These are phyloP conservation scores for Mactra quadrangularis DNA, from an alignment of 1,140 invertebrate species.

Conservation along the genomic window DNA sequence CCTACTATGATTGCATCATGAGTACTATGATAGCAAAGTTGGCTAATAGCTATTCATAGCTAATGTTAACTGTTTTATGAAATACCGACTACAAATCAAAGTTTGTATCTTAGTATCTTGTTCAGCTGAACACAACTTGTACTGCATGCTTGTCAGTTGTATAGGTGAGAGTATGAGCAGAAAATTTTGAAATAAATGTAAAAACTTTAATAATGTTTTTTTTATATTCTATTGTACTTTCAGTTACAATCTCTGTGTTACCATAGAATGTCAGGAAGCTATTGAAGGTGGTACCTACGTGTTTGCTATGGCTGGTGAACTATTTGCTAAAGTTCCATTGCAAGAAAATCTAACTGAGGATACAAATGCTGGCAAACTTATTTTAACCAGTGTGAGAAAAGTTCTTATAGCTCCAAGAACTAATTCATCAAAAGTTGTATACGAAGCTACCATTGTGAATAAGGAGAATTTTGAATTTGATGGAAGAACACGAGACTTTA, in stretches of 20 bases:
- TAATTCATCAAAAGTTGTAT: slow-evolving; percentile 68
- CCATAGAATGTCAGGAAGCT: slow-evolving; percentile 63
- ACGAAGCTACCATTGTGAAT: slow-evolving; percentile 75
- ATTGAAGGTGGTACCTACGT: slow-evolving; percentile 70
- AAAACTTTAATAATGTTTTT: too few relatives aligned
- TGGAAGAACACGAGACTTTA: slow-evolving; percentile 76
- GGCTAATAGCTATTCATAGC: too few relatives aligned
- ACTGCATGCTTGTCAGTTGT: too few relatives aligned
- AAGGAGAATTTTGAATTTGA: slow-evolving; percentile 78
- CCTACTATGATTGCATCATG: too few relatives aligned
- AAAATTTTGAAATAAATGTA: too few relatives aligned
- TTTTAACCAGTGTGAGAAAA: slow-evolving; percentile 75
- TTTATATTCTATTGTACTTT: too few relatives aligned
- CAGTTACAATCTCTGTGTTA: slow-evolving; percentile 76
- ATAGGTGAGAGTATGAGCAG: too few relatives aligned
- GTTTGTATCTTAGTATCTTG: too few relatives aligned
- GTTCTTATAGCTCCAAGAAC: slow-evolving; percentile 72
- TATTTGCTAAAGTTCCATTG: slow-evolving; percentile 79
- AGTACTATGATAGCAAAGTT: too few relatives aligned
- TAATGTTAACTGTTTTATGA: too few relatives aligned
- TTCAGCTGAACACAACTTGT: too few relatives aligned
- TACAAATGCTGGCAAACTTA: slow-evolving; percentile 78
- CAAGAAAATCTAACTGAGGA: slow-evolving; percentile 79
- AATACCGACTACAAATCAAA: too few relatives aligned
- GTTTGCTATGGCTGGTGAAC: slow-evolving; percentile 72